Base-by-base conservation (phyloP, 35 echinoderm and acorn worm genomes). In the Heliocidaris tuberculata region DNA sequence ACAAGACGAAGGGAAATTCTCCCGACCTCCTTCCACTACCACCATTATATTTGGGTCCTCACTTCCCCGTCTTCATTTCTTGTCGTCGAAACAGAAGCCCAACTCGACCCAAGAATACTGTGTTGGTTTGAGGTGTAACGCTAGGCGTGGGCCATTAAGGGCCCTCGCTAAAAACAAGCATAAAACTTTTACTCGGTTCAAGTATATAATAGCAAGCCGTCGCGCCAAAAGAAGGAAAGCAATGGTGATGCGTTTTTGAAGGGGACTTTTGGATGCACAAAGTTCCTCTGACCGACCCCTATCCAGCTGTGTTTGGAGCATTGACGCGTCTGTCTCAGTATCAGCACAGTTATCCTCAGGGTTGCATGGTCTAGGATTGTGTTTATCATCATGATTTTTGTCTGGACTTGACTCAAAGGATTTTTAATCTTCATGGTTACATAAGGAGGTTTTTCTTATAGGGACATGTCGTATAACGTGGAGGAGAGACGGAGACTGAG, bases 401-500 rank as follows among this genome's bases (percentile, higher is more conserved):
- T 24, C 27, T 78, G 65, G 27, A 27, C 65, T 78, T 78, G 21
- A 78, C 65, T n/a, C 21, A 1, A 7, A 2, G 65, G 65, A n/a
- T 78, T 21, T 0, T 78, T 42, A 10, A 56, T 56, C 52, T 56
- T 56, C 52, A 78, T 78, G 17, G 65, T 27, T 78, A 78, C 65
- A 78, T 78, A 78, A 78, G 21, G 21, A 78, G 65, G 21, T 78
- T 27, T 78, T 0, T 27, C 2, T n/a, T 42, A n/a, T 70, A 12
- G 47, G 48, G 52, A 56, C 2, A 94, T 85, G 31, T 47, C 85
- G 50, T 94, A 94, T 94, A 94, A 94, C 60, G 85, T 94, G 30
- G 93, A 60, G 7, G 93, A 94, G 60, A 71, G 93, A 24, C 42
- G 93, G 60, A 94, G 32, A 32, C 15, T 8, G 65, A 94, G 93